These are phyloP conservation scores for Anguilla anguilla DNA, from an alignment of 2,797 vertebrate species.

Conservation along the genomic window DNA sequence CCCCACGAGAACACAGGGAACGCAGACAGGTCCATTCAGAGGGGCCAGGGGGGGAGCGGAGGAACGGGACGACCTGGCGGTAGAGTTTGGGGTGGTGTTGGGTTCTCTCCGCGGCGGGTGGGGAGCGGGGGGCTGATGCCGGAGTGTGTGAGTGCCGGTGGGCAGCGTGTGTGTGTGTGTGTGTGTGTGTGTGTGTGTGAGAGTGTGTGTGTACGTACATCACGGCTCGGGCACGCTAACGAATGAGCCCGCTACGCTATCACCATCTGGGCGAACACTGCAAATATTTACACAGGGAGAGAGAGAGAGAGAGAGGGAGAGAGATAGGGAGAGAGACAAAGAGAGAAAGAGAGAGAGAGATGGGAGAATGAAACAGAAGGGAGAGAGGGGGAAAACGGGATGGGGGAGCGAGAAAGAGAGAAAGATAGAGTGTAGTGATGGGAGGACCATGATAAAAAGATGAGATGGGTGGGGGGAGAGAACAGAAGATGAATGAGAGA, in stretches of 20 bases:
- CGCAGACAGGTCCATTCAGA: neutral
- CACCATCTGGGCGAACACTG: neutral
- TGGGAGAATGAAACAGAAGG: neutral
- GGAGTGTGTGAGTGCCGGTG: neutral
- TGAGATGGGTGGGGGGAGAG: no score
- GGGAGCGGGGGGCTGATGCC: neutral
- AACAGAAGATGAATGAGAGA: no score
- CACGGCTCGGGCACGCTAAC: neutral
- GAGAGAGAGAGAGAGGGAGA: conserved; percentile 9
- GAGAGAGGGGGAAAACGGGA: neutral
- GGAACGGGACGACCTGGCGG: neutral
- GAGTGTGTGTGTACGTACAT: neutral
- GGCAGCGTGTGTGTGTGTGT: neutral
- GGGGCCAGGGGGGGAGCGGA: neutral
- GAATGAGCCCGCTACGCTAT: neutral
- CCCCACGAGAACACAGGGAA: neutral
- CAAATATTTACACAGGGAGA: conserved; percentile 29
- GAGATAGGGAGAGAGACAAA: conserved; percentile 9
- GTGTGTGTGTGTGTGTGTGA: no score
- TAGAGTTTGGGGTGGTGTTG: neutral
- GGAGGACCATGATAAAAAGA: no score
- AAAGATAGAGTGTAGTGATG: neutral
- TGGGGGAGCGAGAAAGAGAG: neutral
- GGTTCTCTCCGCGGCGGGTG: neutral
- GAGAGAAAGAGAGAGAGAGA: conserved; percentile 10